Evolutionary conservation across 2,113 vertebrate species (phyloP).

Genomic region (Mesoclemmys tuberculata): DNA sequence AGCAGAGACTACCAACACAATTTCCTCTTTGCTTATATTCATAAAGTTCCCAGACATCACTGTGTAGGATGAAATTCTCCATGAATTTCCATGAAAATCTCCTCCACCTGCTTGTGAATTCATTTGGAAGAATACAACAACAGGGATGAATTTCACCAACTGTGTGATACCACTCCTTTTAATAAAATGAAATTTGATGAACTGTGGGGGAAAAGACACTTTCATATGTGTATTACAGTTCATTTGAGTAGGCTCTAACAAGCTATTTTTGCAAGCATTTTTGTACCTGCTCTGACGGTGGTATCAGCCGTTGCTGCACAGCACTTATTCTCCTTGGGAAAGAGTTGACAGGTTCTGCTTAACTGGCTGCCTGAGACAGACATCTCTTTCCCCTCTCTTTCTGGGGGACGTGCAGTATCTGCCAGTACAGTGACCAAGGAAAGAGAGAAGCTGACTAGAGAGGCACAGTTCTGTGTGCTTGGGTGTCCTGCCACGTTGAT

Average conservation of each 20-base stretch:
- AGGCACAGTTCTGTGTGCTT: not conserved
- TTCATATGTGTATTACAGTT: not conserved
- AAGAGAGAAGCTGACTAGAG: not conserved
- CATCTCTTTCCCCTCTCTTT: not conserved
- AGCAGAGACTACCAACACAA: not conserved
- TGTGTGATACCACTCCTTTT: accelerated
- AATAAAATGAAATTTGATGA: accelerated
- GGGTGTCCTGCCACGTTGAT: not conserved
- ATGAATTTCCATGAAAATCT: not conserved
- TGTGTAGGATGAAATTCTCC: not conserved
- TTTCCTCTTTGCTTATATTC: not conserved
- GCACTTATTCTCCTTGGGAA: not conserved
- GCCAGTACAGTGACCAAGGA: not conserved
- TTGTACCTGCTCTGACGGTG: not conserved
- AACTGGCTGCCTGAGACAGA: not conserved
- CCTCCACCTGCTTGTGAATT: not conserved
- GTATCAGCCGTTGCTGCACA: not conserved
- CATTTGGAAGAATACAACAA: not conserved
- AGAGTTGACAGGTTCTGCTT: conserved; percentile 1
- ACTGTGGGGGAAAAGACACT: not conserved
- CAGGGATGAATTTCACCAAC: accelerated
- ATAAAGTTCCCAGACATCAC: not conserved
- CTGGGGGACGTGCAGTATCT: not conserved
- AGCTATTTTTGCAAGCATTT: not conserved
- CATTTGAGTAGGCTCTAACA: not conserved